Base-by-base conservation (phyloP, 2,888 invertebrate species). In the Hoplodrina ambigua region DNA sequence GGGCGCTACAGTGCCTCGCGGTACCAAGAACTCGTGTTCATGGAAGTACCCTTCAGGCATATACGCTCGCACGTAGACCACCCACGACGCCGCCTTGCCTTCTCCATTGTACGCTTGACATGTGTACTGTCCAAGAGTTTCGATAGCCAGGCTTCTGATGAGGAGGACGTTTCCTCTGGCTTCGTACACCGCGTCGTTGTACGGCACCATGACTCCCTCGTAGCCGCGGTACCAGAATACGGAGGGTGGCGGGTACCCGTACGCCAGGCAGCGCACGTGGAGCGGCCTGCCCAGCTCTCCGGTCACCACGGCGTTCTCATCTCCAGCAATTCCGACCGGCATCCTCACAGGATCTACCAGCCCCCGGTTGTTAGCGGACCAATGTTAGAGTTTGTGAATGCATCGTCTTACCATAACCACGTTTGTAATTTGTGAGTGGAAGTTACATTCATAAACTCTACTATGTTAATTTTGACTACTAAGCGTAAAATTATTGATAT, bases 71-170 rank as follows among this genome's bases (percentile, higher is more conserved):
- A 99, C 96, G 0, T 97, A 96, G 10, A 98, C 96, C 17, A 97
- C 96, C 97, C 98, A 98, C 58, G 98, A 97, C 0, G 97, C 97
- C 7, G 99, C 97, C 82, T 97, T 97, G 15, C 97, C 97, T 11
- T 97, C 90, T 3, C 98, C 98, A 89, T 99, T 99, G 92, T 98
- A 99, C 6, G 98, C 99, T 87, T 98, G 98, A 89, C 99, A 99
- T 8, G 97, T 97, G 94, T 99, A 99, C 61, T 97, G 96, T 6
- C 99, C 99, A 64, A 98, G 96, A 86, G 98, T 98, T 8, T 97
- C 96, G 25, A 97, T 86, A 49, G 97, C 96, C 17, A 99, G 97
- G 1, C 97, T 94, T 64, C 97, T 96, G 86, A 99, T 98, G 72
- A 97, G 96, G 57, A 99, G 96, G 2, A 98, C 97, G 91, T 97